Conservation (phyloP, 2,797 vertebrate genomes). For the Fistularia tabacaria region DNA sequence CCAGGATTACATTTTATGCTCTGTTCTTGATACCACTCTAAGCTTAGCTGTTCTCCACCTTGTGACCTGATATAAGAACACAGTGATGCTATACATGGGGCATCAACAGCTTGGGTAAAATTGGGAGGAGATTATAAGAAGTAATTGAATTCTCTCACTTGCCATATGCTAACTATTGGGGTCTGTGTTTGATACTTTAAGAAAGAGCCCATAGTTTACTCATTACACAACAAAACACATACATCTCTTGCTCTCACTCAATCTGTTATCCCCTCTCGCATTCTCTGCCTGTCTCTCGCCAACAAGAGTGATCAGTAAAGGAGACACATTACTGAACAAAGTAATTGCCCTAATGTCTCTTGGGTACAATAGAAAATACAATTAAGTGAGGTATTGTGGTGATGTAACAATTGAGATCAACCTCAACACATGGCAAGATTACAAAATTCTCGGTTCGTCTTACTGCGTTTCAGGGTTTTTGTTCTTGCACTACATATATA, state of each 20-base stretch:
- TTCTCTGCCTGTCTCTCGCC: slow-evolving; percentile 29
- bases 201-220: slow-evolving; percentile 50
- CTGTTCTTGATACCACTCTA: too few relatives aligned
- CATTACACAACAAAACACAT: slow-evolving; percentile 50
- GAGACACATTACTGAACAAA: slow-evolving; percentile 66
- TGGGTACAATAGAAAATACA: slow-evolving; percentile 60
- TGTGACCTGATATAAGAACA: neutral
- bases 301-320: slow-evolving; percentile 58
- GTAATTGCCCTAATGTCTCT: slow-evolving; percentile 67
- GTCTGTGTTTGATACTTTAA: slow-evolving; percentile 54
- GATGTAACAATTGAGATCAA: slow-evolving; percentile 34
- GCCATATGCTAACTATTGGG: slow-evolving; percentile 69
- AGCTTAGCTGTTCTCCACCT: slow-evolving; percentile 5
- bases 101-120: slow-evolving; percentile 46
- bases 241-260: slow-evolving; percentile 26
- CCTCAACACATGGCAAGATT: slow-evolving; percentile 32
- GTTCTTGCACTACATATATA: slow-evolving; percentile 10
- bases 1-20: too few relatives aligned
- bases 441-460: slow-evolving; percentile 36
- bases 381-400: slow-evolving; percentile 46
- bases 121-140: slow-evolving; percentile 53
- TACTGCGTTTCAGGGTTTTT: slow-evolving; percentile 7
- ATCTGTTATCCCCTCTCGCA: slow-evolving; percentile 23
- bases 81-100: slow-evolving; percentile 1
- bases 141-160: slow-evolving; percentile 53